Conservation (phyloP, 2,888 invertebrate genomes). For the Ametastegia equiseti region DNA sequence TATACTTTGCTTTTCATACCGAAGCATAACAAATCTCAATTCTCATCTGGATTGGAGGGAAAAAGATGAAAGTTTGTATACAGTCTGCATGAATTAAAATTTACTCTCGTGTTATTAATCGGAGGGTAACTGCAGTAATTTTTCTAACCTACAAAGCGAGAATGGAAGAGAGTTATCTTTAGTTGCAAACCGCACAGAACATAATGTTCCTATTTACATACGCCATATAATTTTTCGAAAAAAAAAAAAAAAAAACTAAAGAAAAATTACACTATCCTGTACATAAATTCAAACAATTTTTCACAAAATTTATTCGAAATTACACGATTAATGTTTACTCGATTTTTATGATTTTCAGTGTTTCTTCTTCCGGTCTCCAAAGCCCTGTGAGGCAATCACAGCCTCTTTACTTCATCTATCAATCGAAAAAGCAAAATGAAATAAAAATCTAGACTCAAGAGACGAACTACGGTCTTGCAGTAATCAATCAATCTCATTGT, state of each 20-base stretch:
- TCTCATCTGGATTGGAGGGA: too few species aligned
- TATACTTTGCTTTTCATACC: too few species aligned
- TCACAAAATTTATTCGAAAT: too few species aligned
- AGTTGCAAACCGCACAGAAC: neutral
- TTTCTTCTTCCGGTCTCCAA: neutral
- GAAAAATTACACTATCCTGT: neutral
- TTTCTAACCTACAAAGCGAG: neutral
- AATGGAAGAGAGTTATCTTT: neutral
- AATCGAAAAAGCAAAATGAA: neutral
- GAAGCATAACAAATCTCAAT: too few species aligned
- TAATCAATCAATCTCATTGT: neutral
- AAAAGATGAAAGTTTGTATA: neutral
- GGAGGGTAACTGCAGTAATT: neutral
- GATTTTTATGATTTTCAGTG: neutral
- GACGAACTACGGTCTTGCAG: neutral
- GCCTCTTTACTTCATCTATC: neutral
- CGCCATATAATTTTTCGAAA: neutral
- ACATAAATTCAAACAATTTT: too few species aligned
- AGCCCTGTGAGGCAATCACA: neutral
- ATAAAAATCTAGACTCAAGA: neutral
- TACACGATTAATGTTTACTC: too few species aligned
- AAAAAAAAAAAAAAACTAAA: neutral
- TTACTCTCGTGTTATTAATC: conserved; percentile 9
- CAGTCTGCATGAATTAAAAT: conserved; percentile 4
- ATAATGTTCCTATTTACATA: conserved; percentile 1